These are phyloP conservation scores for Poecile montanus DNA, from an alignment of 2,797 vertebrate species.

Conservation along the genomic window DNA sequence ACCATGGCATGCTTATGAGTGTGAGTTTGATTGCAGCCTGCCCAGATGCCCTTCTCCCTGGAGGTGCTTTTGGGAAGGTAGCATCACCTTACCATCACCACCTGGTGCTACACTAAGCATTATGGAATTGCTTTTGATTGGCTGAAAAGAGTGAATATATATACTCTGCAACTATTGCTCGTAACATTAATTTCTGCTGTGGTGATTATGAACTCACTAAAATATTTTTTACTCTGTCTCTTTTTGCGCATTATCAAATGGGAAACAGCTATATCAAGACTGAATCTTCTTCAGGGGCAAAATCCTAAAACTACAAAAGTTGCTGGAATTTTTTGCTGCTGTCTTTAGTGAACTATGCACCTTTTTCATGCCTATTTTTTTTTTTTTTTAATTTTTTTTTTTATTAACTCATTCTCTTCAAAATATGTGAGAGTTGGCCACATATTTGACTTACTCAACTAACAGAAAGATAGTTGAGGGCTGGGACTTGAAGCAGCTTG, in stretches of 20 bases:
- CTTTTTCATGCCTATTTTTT: not conserved
- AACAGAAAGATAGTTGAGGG: not conserved
- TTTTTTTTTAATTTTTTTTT: accelerated
- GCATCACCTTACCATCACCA: no score
- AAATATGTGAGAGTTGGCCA: not conserved
- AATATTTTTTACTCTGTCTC: not conserved
- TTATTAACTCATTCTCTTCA: not conserved
- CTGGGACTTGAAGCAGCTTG: not conserved
- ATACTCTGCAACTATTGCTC: not conserved
- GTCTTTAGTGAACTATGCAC: not conserved
- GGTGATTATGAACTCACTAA: not conserved
- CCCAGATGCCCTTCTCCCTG: no score
- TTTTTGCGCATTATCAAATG: not conserved
- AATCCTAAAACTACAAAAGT: not conserved
- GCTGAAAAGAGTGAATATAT: not conserved
- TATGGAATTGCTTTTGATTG: not conserved
- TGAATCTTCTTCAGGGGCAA: not conserved
- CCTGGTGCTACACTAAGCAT: not conserved
- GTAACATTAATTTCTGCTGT: not conserved
- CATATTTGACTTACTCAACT: not conserved
- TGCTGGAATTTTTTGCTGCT: not conserved
- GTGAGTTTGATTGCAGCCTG: no score
- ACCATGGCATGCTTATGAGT: no score
- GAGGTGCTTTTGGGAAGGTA: no score
- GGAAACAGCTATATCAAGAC: not conserved